Evolutionary conservation across 2,888 invertebrate genomes (phyloP).

Genomic region (Nysson spinosus): DNA sequence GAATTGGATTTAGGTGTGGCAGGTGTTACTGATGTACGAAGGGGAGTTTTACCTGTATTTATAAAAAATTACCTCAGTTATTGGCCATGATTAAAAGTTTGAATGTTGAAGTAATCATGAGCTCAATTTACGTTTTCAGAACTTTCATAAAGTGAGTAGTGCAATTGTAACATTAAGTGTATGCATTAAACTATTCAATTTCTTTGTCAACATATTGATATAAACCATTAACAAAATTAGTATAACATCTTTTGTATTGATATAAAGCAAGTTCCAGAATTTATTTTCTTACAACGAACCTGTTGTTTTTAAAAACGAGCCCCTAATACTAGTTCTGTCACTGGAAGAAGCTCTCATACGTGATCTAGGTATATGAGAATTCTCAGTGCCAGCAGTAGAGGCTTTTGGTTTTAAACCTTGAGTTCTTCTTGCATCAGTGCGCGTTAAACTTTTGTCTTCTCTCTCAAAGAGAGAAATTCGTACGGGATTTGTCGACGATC

Average conservation of each 20-base stretch:
- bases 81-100: too few relatives aligned
- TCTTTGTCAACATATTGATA: too few relatives aligned
- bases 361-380: slow-evolving; percentile 66
- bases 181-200: too few relatives aligned
- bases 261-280: neutral
- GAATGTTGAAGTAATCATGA: neutral
- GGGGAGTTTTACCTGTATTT: slow-evolving; percentile 42
- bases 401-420: slow-evolving; percentile 48
- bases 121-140: neutral
- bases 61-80: neutral
- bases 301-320: slow-evolving; percentile 57
- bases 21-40: slow-evolving; percentile 43
- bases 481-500: slow-evolving; percentile 65
- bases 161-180: neutral
- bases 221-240: neutral
- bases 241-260: neutral
- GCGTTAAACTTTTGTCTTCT: slow-evolving; percentile 54
- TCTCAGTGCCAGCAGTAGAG: slow-evolving; percentile 39
- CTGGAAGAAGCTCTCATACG: slow-evolving; percentile 61
- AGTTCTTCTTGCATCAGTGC: slow-evolving; percentile 53
- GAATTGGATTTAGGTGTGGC: too few relatives aligned
- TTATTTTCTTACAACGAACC: too few relatives aligned
- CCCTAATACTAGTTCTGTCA: slow-evolving; percentile 57
- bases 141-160: neutral
- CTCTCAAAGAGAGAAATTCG: slow-evolving; percentile 59